Evolutionary conservation across 2,888 invertebrate species (phyloP).

Genomic region (Enchytraeus crypticus): DNA sequence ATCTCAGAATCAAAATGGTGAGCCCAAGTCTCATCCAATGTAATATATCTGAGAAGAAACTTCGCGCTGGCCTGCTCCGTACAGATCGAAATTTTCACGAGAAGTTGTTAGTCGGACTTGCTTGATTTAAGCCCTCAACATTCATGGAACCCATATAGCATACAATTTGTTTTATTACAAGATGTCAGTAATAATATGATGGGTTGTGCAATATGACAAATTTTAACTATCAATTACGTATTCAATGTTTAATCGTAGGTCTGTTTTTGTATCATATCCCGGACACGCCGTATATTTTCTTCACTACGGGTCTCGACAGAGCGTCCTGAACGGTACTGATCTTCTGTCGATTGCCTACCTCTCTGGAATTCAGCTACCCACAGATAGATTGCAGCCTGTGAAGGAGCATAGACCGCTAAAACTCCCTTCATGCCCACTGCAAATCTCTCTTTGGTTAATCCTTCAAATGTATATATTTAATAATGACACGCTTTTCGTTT

Average conservation of each 20-base stretch:
- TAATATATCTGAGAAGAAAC: slow-evolving; percentile 1
- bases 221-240: not conserved
- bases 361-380: not conserved
- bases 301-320: not conserved
- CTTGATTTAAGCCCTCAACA: not conserved
- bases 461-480: too few relatives aligned
- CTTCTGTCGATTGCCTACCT: slow-evolving; percentile 1
- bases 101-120: too few relatives aligned
- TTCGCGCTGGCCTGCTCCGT: not conserved
- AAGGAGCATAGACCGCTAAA: not conserved
- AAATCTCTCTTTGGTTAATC: too few relatives aligned
- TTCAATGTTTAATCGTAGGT: not conserved
- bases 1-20: too few relatives aligned
- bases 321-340: not conserved
- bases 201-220: slow-evolving; percentile 1
- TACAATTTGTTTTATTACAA: not conserved
- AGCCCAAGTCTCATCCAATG: too few relatives aligned
- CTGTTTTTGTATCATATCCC: slow-evolving; percentile 2
- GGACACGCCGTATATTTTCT: not conserved
- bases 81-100: not conserved
- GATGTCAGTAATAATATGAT: slow-evolving; percentile 2
- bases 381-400: slow-evolving; percentile 1
- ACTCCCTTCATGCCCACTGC: too few relatives aligned
- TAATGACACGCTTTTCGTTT: too few relatives aligned
- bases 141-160: slow-evolving; percentile 2